Evolutionary conservation across 2,797 vertebrate species (phyloP), one percentile per base, ranked within the genome.

Genomic region (Otolemur crassicaudatus): DNA sequence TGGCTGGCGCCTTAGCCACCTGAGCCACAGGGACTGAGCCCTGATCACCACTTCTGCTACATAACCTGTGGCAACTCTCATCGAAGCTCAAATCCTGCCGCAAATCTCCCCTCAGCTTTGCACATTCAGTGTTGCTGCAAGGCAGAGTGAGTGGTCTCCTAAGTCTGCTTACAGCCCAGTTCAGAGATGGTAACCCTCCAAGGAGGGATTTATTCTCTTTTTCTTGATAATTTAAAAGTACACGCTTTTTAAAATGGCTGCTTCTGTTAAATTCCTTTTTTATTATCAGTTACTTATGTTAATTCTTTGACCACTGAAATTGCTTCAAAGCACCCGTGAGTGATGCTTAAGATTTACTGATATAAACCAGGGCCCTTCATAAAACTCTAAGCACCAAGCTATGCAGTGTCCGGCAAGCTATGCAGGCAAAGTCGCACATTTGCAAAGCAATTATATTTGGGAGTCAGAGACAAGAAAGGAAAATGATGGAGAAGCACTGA

Each of bases 391-490:
- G 56, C 0, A 2, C 13, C 7, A 29, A 53, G 25, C 53, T 46
- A 13, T 61, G 67, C 20, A 79, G n/a, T 13, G 49, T 49, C 12
- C 2, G 13, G 12, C 49, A 49, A 49, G 13, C 49, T 14, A 13
- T 14, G 49, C 49, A 63, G 63, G 34, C 56, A 67, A 86, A 87
- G 34, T 13, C 46, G 73, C 70, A 5, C 9, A 40, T 40, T 72
- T 95, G 79, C 43, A 61, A 85, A 93, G 43, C 87, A 93, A 87
- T 46, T 40, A 85, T 31, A 67, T 73, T 81, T 95, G n/a, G 37
- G 73, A 49, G 31, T 46, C 61, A 85, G 72, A 82, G 88, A 86
- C 40, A 83, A 31, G 49, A 70, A 49, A 37, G 53, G 17, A 40
- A 34, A 85, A 49, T 37, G 27, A 56, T 43, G 3, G 0, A 65